Percentiles rank a stretch among this genome's conserved stretches.
Conservation (phyloP, 2,888 invertebrate species). For the Aphodius granarius region DNA sequence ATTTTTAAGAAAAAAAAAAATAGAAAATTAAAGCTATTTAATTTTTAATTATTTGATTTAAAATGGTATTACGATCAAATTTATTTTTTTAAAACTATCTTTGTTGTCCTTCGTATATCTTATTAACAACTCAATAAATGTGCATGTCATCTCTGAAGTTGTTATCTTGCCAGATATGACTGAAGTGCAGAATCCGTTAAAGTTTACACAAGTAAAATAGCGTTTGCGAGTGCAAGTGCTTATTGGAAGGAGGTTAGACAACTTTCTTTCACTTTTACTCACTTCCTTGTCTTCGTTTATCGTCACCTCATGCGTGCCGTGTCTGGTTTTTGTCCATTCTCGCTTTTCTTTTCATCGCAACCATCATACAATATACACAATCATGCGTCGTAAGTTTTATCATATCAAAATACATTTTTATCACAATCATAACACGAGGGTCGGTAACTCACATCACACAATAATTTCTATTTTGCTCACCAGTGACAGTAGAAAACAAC, state of each 20-base stretch:
- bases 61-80: too few species aligned
- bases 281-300: neutral
- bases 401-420: neutral
- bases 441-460: neutral
- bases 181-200: neutral
- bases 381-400: slow-evolving; percentile 3
- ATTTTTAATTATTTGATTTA: too few species aligned
- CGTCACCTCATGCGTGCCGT: neutral
- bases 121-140: neutral
- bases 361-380: neutral
- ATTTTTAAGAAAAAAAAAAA: too few species aligned
- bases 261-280: slow-evolving; percentile 20
- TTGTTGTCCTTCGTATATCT: neutral
- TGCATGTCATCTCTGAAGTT: neutral
- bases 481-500: neutral
- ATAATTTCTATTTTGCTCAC: neutral
- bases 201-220: neutral
- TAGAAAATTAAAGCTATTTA: too few species aligned
- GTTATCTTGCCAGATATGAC: neutral
- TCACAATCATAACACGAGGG: neutral
- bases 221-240: neutral
- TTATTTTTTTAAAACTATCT: neutral
- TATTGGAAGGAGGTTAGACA: slow-evolving; percentile 8
- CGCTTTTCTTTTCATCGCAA: neutral
- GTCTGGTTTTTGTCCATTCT: neutral